These are phyloP conservation scores for Lethenteron camtschaticum DNA, from an alignment of 2,113 vertebrate genomes.

Conservation along the genomic window DNA sequence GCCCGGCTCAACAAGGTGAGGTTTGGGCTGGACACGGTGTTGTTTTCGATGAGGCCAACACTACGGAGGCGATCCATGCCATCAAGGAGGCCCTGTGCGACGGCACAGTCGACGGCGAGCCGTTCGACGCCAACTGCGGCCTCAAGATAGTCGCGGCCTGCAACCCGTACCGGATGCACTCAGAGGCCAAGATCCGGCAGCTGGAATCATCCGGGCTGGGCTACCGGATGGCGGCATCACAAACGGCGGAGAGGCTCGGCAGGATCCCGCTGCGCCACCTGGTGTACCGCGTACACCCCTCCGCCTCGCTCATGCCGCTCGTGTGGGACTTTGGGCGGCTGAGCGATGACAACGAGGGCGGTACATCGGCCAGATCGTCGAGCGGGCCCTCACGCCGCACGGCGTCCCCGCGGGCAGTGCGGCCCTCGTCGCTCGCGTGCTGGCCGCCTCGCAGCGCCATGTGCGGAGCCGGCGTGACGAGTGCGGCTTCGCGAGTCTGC, in stretches of 20 bases:
- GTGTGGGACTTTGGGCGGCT: slow-evolving; percentile 95
- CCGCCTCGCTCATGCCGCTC: slow-evolving; percentile 59
- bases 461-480: slow-evolving; percentile 46
- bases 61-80: slow-evolving; percentile 61
- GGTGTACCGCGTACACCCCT: slow-evolving; percentile 75
- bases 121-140: slow-evolving; percentile 24
- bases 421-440: slow-evolving; percentile 24
- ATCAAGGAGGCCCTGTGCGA: slow-evolving; percentile 89
- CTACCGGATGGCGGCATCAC: slow-evolving; percentile 52
- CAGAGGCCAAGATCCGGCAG: slow-evolving; percentile 46
- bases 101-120: slow-evolving; percentile 34
- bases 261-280: slow-evolving; percentile 68
- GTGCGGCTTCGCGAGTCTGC: slow-evolving; percentile 69
- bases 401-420: rapidly evolving
- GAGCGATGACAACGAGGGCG: slow-evolving; percentile 35
- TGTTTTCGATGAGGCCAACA: slow-evolving; percentile 96
- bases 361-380: slow-evolving; percentile 67
- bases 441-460: slow-evolving; percentile 52
- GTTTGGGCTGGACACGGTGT: slow-evolving; percentile 41
- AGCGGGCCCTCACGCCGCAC: slow-evolving; percentile 22
- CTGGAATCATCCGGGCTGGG: slow-evolving; percentile 68
- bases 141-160: slow-evolving; percentile 68
- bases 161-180: slow-evolving; percentile 81
- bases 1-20: slow-evolving; percentile 29
- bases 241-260: slow-evolving; percentile 53